These are phyloP conservation scores for Eristalis arbustorum DNA, from an alignment of 2,888 invertebrate species.

Conservation along the genomic window DNA sequence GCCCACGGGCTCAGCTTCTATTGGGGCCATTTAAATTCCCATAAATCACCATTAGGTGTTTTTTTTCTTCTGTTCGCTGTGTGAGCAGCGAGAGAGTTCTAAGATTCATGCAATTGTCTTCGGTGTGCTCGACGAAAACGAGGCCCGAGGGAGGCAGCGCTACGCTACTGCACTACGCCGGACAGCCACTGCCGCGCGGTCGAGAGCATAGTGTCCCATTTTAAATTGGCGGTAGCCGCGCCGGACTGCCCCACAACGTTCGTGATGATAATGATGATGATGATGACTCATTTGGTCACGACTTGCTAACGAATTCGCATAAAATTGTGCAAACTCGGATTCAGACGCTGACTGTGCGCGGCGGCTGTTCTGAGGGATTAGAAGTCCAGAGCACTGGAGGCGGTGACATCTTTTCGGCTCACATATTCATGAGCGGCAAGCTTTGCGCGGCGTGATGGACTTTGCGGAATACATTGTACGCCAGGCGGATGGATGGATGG, in stretches of 20 bases:
- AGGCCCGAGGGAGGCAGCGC: constrained; percentile 38
- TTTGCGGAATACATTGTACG: background rate
- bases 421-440: background rate
- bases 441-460: background rate
- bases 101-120: constrained; percentile 48
- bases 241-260: background rate
- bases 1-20: constrained; percentile 7
- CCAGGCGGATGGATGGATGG: background rate
- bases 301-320: constrained; percentile 59
- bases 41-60: constrained; percentile 63
- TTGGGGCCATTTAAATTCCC: constrained; percentile 62
- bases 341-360: background rate
- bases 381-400: background rate
- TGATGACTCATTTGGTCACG: constrained; percentile 72
- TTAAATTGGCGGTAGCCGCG: constrained; percentile 40
- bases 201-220: constrained; percentile 47
- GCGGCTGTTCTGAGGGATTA: background rate
- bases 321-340: background rate
- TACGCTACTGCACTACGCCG: constrained; percentile 56
- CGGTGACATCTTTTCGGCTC: background rate
- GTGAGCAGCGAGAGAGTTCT: constrained; percentile 19
- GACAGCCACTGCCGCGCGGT: background rate
- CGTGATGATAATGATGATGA: constrained; percentile 42
- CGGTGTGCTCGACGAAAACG: constrained; percentile 30
- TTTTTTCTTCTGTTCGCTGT: constrained; percentile 10